phyloP scores from a whole-genome alignment of 2,113 vertebrate genomes.

The Saguinus imperator region DNA sequence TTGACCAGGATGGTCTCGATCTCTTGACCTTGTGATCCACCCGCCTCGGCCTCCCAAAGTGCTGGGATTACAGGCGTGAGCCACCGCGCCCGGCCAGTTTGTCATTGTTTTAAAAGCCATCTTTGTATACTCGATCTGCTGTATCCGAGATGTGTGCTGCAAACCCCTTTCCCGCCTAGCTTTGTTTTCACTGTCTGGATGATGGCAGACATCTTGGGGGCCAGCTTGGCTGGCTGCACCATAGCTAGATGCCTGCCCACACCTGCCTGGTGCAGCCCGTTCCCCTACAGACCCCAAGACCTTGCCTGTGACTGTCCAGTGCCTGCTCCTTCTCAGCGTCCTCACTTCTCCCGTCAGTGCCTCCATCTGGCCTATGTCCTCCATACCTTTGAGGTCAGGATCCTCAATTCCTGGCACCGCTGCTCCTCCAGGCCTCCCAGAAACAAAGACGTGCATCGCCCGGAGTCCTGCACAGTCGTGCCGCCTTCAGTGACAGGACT shows the following conservation, averaged over 20 bases:
- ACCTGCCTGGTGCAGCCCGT: background rate
- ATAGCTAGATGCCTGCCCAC: rapidly evolving
- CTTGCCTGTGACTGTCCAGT: rapidly evolving
- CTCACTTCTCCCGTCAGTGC: background rate
- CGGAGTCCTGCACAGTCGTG: rapidly evolving
- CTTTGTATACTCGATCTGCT: background rate
- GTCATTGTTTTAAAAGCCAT: background rate
- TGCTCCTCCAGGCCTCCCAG: background rate
- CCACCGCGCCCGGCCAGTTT: background rate
- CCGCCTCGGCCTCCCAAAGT: too few species aligned
- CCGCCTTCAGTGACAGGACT: too few species aligned
- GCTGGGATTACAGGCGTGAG: too few species aligned
- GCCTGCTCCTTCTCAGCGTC: background rate
- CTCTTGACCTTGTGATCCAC: too few species aligned
- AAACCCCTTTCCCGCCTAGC: rapidly evolving
- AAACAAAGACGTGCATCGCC: too few species aligned
- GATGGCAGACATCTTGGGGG: background rate
- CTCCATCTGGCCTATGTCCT: background rate
- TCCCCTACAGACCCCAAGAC: background rate
- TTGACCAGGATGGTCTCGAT: too few species aligned
- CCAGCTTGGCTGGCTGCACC: rapidly evolving
- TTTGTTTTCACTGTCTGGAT: background rate
- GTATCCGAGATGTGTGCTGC: background rate
- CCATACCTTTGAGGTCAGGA: background rate
- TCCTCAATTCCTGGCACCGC: background rate